Conservation (phyloP, 2,888 invertebrate genomes). For the Pachymerium ferrugineum region DNA sequence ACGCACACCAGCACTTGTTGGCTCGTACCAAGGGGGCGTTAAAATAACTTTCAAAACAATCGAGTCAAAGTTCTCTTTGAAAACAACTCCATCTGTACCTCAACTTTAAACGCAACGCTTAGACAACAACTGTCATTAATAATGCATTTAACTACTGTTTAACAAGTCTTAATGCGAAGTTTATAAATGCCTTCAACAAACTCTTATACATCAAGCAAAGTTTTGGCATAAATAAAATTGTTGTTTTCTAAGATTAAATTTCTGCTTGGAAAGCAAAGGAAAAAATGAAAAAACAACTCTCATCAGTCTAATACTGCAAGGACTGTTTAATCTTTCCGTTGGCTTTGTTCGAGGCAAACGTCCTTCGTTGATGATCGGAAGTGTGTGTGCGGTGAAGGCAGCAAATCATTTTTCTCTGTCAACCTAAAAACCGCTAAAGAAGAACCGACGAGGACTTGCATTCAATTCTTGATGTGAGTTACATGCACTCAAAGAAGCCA, state of each 20-base stretch:
- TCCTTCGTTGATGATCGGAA: constrained; percentile 28
- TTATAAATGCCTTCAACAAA: neutral
- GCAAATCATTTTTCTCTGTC: constrained; percentile 31
- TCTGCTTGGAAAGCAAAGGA: neutral
- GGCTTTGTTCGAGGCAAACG: constrained; percentile 21
- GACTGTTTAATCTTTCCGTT: constrained; percentile 19
- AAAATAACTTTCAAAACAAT: neutral
- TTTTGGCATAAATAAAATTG: neutral
- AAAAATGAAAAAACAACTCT: neutral
- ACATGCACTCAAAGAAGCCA: constrained; percentile 20
- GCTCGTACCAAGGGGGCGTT: neutral
- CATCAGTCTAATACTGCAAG: constrained; percentile 10
- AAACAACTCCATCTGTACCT: no score
- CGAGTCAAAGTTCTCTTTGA: no score
- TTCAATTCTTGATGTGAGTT: constrained; percentile 7
- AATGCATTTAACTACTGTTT: no score
- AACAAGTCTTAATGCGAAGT: no score
- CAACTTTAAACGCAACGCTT: no score
- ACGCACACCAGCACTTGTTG: constrained; percentile 1
- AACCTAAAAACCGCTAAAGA: constrained; percentile 27
- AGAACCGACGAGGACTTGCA: constrained; percentile 6
- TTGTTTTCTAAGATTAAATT: constrained; percentile 14
- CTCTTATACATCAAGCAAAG: neutral
- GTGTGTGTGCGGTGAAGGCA: constrained; percentile 19
- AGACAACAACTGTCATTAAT: no score